Conservation (phyloP, 2,113 vertebrate genomes). For the Zosterops hypoxanthus region DNA sequence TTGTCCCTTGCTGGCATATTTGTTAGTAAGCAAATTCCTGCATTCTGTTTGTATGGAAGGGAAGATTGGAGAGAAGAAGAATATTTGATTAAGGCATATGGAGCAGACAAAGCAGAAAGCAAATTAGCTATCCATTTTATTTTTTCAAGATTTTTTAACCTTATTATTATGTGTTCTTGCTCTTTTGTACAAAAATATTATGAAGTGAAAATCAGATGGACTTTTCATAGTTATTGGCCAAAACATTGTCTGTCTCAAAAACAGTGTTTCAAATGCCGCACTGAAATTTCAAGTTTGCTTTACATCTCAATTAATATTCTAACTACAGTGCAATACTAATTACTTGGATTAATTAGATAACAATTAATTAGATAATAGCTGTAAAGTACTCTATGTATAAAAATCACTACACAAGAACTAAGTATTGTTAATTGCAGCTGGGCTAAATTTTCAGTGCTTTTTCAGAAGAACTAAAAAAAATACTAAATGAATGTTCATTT, state of each 20-base stretch:
- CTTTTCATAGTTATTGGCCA: not conserved
- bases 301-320: not conserved
- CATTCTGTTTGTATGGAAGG: not conserved
- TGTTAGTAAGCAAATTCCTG: not conserved
- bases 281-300: not conserved
- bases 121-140: not conserved
- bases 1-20: not conserved
- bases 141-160: not conserved
- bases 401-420: not conserved
- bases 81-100: not conserved
- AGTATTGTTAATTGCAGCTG: conserved; percentile 35
- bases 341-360: conserved; percentile 38
- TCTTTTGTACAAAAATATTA: not conserved
- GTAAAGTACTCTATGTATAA: not conserved
- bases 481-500: not conserved
- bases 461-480: not conserved
- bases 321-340: not conserved
- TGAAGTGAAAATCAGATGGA: not conserved
- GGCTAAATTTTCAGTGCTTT: not conserved
- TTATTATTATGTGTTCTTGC: not conserved
- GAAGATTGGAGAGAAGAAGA: not conserved
- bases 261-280: not conserved
- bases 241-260: not conserved
- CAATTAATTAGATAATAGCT: conserved; percentile 9
- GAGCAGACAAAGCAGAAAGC: not conserved